Percentiles rank a stretch among this genome's conserved stretches.
Evolutionary conservation across 2,113 vertebrate species (phyloP).

Genomic region (Equus quagga): DNA sequence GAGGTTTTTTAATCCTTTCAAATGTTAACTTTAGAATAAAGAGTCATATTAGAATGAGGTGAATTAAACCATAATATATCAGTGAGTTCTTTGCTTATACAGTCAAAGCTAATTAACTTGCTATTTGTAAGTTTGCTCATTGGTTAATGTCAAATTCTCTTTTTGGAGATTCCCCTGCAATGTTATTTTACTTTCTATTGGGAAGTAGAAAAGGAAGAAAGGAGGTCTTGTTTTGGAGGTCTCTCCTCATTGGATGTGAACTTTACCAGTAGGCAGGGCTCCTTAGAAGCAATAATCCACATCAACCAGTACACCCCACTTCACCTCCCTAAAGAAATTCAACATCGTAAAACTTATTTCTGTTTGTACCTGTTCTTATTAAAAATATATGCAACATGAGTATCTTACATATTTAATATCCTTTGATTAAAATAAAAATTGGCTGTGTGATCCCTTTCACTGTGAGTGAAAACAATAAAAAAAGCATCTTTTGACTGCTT

Average conservation of each 20-base stretch:
- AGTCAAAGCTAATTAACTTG: neutral
- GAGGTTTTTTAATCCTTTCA: neutral
- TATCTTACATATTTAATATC: neutral
- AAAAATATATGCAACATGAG: neutral
- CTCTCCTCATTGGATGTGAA: neutral
- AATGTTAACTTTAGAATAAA: constrained; percentile 28
- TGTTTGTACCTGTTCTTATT: neutral
- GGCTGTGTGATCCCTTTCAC: neutral
- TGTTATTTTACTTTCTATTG: neutral
- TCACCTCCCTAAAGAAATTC: neutral
- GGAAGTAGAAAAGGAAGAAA: neutral
- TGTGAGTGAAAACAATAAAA: neutral
- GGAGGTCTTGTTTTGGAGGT: neutral
- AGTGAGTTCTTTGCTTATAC: neutral
- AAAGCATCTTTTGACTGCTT: neutral
- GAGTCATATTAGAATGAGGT: neutral
- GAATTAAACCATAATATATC: neutral
- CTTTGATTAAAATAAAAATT: constrained; percentile 46
- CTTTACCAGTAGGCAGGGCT: neutral
- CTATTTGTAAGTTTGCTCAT: neutral
- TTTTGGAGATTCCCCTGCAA: neutral
- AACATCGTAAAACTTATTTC: neutral
- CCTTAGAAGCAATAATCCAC: neutral
- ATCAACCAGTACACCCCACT: neutral
- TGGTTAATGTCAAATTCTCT: neutral